A percentile compares a stretch with the other conserved stretches of the same genome.
Conservation (phyloP, 2,113 vertebrate genomes). For the Fulmarus glacialis region DNA sequence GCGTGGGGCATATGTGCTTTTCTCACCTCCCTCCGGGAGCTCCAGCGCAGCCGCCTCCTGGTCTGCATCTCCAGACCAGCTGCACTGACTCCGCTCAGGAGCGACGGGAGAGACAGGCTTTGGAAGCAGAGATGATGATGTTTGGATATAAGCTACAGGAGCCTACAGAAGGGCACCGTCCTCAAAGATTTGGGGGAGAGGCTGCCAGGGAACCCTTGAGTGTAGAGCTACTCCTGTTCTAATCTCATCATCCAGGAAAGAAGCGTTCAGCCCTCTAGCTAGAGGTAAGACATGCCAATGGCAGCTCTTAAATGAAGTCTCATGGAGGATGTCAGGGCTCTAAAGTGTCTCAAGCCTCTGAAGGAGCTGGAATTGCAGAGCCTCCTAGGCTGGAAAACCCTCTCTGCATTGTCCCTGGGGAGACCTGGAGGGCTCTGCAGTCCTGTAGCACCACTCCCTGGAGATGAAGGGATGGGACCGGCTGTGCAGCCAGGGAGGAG, state of each 20-base stretch:
- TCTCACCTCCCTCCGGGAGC: neutral
- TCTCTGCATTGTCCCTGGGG: neutral
- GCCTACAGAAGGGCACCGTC: neutral
- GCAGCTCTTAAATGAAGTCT: neutral
- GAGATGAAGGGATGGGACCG: neutral
- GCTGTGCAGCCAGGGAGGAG: neutral
- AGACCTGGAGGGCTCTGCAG: neutral
- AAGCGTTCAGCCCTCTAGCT: neutral
- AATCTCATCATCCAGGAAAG: neutral
- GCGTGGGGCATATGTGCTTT: fast-evolving
- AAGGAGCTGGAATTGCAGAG: neutral
- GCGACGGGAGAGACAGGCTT: neutral
- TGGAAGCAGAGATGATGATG: neutral
- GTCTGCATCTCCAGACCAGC: neutral
- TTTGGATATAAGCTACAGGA: neutral
- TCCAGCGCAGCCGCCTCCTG: neutral
- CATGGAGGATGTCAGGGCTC: neutral
- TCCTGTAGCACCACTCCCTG: constrained; percentile 43
- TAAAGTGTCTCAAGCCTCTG: too few relatives aligned
- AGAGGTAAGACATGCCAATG: neutral
- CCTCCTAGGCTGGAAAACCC: neutral
- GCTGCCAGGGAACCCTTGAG: neutral
- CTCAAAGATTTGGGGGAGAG: neutral
- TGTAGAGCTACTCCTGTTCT: neutral
- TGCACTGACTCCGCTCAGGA: neutral